Conservation (phyloP, 2,797 vertebrate species). For the Todus mexicanus region DNA sequence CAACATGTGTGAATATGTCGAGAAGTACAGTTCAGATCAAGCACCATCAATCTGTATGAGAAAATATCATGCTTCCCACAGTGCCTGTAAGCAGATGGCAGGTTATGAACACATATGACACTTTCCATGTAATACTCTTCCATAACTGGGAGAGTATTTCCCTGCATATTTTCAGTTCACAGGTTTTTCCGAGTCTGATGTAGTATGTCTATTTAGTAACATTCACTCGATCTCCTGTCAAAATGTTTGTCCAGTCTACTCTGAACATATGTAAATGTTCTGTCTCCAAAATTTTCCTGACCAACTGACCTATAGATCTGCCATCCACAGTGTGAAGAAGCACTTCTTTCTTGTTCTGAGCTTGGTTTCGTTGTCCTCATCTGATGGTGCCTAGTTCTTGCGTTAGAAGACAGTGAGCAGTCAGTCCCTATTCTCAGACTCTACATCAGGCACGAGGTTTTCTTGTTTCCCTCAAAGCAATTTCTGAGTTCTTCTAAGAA, state of each 20-base stretch:
- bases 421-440: background rate
- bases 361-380: background rate
- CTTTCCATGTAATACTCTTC: background rate
- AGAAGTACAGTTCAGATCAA: background rate
- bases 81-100: background rate
- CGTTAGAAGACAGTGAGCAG: background rate
- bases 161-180: background rate
- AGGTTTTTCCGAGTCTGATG: background rate
- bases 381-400: background rate
- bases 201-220: background rate
- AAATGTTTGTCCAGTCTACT: background rate
- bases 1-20: background rate
- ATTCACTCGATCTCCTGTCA: background rate
- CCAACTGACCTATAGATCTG: background rate
- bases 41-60: background rate
- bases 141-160: background rate
- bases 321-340: background rate
- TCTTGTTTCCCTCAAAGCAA: background rate
- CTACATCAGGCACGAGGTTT: background rate
- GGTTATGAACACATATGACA: background rate
- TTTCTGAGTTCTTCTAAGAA: background rate
- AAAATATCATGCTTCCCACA: background rate
- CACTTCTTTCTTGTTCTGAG: background rate
- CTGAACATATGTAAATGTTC: background rate
- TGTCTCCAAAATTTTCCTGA: background rate